phyloP scores from a whole-genome alignment of 2,797 vertebrate genomes.

The Hemitrygon akajei region DNA sequence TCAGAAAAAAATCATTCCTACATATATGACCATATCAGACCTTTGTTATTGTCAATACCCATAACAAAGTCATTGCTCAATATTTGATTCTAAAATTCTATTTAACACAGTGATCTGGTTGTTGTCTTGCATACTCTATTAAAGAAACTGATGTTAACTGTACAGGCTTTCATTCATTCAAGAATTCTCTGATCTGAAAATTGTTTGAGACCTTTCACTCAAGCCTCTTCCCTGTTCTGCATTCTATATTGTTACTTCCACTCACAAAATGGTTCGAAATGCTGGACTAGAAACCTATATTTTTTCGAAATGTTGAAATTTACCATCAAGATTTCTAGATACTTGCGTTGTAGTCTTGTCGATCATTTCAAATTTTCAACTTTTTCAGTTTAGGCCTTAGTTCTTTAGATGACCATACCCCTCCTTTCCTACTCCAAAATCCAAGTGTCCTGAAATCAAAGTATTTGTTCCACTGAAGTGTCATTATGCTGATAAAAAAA shows the following conservation, averaged over 20 bases:
- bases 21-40: neutral
- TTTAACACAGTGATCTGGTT: neutral
- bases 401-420: neutral
- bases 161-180: neutral
- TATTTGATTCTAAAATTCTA: neutral
- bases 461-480: neutral
- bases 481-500: neutral
- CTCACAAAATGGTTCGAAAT: neutral
- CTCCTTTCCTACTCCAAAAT: no score
- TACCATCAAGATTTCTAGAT: neutral
- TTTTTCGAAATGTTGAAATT: neutral
- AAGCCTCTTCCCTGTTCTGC: neutral
- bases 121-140: neutral
- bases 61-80: neutral
- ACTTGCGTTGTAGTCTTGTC: neutral
- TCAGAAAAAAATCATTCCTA: neutral
- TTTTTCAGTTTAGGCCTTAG: neutral
- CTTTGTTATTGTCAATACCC: neutral
- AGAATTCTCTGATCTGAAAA: neutral
- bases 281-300: neutral
- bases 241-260: neutral
- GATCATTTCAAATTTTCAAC: neutral
- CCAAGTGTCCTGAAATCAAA: neutral
- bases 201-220: neutral
- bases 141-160: neutral